These are phyloP conservation scores for Drosophila tanythrix DNA, from an alignment of 2,888 invertebrate species.

Conservation along the genomic window DNA sequence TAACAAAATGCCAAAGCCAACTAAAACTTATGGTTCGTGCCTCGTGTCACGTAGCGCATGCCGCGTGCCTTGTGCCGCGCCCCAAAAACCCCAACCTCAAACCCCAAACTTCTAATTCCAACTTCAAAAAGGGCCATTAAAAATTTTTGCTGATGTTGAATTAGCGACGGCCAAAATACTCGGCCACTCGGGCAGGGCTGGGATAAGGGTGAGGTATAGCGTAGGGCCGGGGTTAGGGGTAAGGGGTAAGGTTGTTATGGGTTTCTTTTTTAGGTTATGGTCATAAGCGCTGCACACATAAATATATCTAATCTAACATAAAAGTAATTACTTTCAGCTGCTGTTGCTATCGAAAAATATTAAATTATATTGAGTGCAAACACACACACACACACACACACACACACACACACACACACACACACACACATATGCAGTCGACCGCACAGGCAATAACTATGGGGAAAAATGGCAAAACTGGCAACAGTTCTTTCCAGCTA, in stretches of 20 bases:
- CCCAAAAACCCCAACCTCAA: background rate
- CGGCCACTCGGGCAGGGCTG: background rate
- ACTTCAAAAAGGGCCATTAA: constrained; percentile 56
- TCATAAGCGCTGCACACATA: constrained; percentile 61
- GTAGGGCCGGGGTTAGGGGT: background rate
- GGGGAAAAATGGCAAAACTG: constrained; percentile 31
- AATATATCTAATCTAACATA: constrained; percentile 78
- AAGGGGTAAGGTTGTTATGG: background rate
- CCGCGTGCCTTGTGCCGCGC: constrained; percentile 4
- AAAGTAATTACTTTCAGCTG: constrained; percentile 80
- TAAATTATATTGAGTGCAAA: constrained; percentile 79
- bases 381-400: constrained; percentile 42
- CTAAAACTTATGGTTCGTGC: constrained; percentile 51
- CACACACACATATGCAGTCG: constrained; percentile 21
- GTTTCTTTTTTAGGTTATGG: constrained; percentile 24
- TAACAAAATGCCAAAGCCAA: constrained; percentile 42
- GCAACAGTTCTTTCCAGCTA: constrained; percentile 18
- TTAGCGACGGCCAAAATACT: constrained; percentile 45
- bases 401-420: constrained; percentile 35
- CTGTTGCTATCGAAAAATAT: constrained; percentile 78
- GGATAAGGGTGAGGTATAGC: background rate
- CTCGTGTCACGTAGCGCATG: constrained; percentile 11
- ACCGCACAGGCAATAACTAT: constrained; percentile 61
- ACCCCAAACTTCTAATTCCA: constrained; percentile 2
- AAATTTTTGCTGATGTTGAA: constrained; percentile 70